Base-by-base conservation (phyloP, 2,797 vertebrate species). In the Saxicola maurus region DNA sequence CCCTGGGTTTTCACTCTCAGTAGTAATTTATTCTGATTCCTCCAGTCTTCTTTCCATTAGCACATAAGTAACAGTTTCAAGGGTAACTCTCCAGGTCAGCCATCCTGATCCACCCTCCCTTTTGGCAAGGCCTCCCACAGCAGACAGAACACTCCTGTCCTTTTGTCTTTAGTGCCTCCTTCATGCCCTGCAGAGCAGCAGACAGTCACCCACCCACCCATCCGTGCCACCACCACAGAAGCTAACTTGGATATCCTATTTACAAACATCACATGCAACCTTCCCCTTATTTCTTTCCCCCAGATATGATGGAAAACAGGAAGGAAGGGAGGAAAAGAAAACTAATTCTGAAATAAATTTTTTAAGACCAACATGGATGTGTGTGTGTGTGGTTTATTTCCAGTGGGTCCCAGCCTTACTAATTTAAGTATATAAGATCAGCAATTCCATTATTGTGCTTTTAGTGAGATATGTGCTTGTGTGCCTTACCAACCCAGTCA, bases 171-270 rank as follows among this genome's bases (percentile, higher is more conserved):
- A 61, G 20, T 79, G 28, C 17, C 53, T 76, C 56, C 66, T 78
- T 76, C 78, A 17, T 27, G 42, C 43, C 52, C 48, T 45, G 38
- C 55, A 80, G 52, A 62, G 5, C 53, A 75, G 18, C 0, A 0
- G 16, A 35, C 17, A 20, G 42, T 33, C 61, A 55, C 19, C 42
- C 57, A 55, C 19, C 42, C 57, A 72, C 7, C 45, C 35, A 28
- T 61, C 53, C 0, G 0, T 66, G 21, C 25, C 62, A 66, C 0
- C 0, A 19, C 56, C 48, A 46, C 7, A 7, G 46, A 65, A 45
- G 27, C 14, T 37, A 60, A 20, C 25, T 67, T 37, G 37, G 19
- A 25, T 61, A 52, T 23, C 28, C 17, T 20, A 24, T 87, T 78
- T 66, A 49, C 38, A 69, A 55, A 53, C 4, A 52, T 30, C 20